Conservation (phyloP, 2,888 invertebrate species). For the Eueremaeus valkanovi region DNA sequence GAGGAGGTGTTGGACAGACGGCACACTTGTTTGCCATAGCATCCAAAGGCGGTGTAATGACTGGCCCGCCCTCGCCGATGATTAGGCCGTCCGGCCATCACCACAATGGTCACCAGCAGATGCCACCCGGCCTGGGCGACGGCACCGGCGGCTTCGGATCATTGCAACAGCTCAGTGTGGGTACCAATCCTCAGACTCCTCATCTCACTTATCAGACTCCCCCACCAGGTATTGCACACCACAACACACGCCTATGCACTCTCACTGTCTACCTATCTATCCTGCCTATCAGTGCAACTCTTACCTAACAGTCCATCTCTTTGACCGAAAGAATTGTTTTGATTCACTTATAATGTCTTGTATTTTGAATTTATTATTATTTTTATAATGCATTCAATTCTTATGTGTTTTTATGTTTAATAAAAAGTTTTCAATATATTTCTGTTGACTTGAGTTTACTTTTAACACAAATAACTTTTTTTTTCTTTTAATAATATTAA, state of each 20-base stretch:
- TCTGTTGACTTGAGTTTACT: no score
- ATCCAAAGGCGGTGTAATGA: not conserved
- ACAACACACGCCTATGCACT: not conserved
- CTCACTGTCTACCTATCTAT: not conserved
- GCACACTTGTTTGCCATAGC: slow-evolving; percentile 16
- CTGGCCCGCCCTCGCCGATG: slow-evolving; percentile 18
- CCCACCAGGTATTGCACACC: slow-evolving; percentile 35
- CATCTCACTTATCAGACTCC: slow-evolving; percentile 28
- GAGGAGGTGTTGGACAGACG: not conserved
- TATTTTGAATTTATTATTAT: no score
- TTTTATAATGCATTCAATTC: no score
- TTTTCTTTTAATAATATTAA: no score
- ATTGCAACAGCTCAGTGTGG: slow-evolving; percentile 30
- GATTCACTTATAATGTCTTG: no score
- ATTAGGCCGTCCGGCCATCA: slow-evolving; percentile 13
- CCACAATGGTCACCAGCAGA: not conserved
- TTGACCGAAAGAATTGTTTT: no score
- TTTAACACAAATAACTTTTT: no score
- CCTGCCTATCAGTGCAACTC: not conserved
- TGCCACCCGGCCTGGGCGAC: not conserved
- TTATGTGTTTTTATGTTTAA: no score
- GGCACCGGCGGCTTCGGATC: not conserved
- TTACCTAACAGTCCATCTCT: not conserved
- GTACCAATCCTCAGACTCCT: slow-evolving; percentile 19
- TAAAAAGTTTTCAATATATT: no score